Percentiles rank a stretch among this genome's conserved stretches.
phyloP scores from a whole-genome alignment of 2,113 vertebrate species.

The Forbesichthys papilliferus region DNA sequence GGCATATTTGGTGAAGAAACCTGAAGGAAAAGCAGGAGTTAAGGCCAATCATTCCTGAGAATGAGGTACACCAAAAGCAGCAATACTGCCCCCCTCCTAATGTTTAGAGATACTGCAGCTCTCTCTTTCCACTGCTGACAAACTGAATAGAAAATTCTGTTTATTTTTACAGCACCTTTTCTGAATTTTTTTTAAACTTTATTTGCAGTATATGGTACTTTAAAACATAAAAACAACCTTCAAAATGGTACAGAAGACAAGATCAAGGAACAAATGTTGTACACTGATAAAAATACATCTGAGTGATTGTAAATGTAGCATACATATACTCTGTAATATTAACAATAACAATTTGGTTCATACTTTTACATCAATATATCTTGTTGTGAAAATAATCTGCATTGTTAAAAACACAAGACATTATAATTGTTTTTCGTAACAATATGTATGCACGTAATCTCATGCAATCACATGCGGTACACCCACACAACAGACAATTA shows the following conservation, averaged over 20 bases:
- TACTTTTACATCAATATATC: too few relatives aligned
- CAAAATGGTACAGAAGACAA: neutral
- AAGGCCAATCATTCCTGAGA: conserved; percentile 47
- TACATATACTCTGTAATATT: too few relatives aligned
- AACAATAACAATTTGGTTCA: too few relatives aligned
- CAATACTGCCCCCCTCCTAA: conserved; percentile 71
- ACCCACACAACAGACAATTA: neutral
- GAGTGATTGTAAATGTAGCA: too few relatives aligned
- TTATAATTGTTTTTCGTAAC: too few relatives aligned
- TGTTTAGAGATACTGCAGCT: conserved; percentile 55
- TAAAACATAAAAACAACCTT: neutral
- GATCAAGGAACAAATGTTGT: too few relatives aligned
- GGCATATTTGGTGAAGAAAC: conserved; percentile 70
- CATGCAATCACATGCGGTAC: neutral
- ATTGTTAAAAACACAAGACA: too few relatives aligned
- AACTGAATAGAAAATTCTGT: neutral
- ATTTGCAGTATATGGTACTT: neutral
- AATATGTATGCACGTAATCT: neutral
- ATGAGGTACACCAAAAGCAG: conserved; percentile 39
- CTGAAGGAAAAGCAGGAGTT: conserved; percentile 64
- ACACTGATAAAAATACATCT: too few relatives aligned
- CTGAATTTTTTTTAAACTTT: neutral
- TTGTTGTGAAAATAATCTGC: too few relatives aligned
- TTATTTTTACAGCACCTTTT: neutral
- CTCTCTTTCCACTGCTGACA: neutral